phyloP scores from a whole-genome alignment of 1,140 invertebrate genomes.

The Bombus difficillimus region DNA sequence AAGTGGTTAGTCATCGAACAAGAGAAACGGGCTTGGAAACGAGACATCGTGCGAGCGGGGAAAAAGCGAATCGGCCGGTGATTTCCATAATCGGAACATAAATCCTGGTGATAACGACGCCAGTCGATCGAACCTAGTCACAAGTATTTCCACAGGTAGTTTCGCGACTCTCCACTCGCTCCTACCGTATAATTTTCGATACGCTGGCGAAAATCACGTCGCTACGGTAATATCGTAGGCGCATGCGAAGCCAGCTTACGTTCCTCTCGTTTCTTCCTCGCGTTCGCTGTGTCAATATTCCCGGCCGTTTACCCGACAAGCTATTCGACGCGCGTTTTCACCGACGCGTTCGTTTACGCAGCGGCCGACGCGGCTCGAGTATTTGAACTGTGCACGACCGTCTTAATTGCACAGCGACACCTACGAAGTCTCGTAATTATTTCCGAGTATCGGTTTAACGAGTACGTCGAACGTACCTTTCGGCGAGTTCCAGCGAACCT shows the following conservation, averaged over 20 bases:
- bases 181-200: conserved; percentile 13
- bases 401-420: background rate
- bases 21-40: no score
- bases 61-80: background rate
- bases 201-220: background rate
- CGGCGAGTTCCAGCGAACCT: no score
- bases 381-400: background rate
- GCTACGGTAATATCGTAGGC: conserved; percentile 4
- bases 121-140: background rate
- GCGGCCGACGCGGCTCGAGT: background rate
- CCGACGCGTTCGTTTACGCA: background rate
- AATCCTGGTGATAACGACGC: conserved; percentile 26
- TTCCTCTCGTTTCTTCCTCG: no score
- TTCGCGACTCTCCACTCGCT: background rate
- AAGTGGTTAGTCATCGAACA: no score
- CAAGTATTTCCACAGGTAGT: conserved; percentile 13
- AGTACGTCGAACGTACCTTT: background rate
- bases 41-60: background rate
- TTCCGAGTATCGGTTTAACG: background rate
- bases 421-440: background rate
- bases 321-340: conserved; percentile 1
- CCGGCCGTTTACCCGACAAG: background rate
- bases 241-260: background rate
- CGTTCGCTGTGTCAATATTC: conserved; percentile 6
- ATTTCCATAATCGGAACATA: conserved; percentile 36